These are phyloP conservation scores for Diplosoma virens DNA, from an alignment of 23 tunicate species.

Conservation along the genomic window DNA sequence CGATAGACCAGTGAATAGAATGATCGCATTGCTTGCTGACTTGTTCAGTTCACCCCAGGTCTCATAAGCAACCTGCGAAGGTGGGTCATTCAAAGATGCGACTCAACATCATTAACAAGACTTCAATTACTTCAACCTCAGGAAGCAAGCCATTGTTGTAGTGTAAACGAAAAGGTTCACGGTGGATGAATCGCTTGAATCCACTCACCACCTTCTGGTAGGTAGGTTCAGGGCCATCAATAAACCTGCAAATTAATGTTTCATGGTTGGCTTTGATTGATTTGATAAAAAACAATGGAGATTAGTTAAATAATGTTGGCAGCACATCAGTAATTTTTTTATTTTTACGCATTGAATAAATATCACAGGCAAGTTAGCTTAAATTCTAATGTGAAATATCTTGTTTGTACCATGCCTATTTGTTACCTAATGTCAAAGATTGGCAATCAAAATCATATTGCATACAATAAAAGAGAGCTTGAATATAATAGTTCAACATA, in stretches of 20 bases:
- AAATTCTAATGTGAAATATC: too few species aligned
- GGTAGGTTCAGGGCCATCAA: conserved; percentile 85
- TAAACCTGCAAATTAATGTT: conserved; percentile 33
- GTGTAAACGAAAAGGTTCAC: conserved; percentile 55
- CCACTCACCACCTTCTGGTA: conserved; percentile 60
- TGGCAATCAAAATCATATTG: too few species aligned
- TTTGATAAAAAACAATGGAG: too few species aligned
- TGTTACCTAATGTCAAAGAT: too few species aligned
- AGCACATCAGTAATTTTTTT: too few species aligned
- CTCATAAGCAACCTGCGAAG: conserved; percentile 79
- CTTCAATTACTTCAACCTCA: conserved; percentile 43
- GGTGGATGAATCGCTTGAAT: conserved; percentile 43
- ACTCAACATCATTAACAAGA: background rate
- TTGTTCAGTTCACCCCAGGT: conserved; percentile 93
- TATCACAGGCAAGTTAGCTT: too few species aligned
- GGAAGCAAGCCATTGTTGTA: conserved; percentile 84
- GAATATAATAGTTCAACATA: too few species aligned
- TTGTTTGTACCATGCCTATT: too few species aligned
- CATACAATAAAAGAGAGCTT: too few species aligned
- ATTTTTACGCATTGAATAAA: too few species aligned
- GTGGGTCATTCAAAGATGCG: background rate
- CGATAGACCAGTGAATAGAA: conserved; percentile 84
- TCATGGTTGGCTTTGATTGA: too few species aligned
- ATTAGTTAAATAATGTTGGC: too few species aligned
- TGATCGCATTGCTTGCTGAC: conserved; percentile 66